These are phyloP conservation scores for Oceanodroma tethys DNA, from an alignment of 2,113 vertebrate species.

Conservation along the genomic window DNA sequence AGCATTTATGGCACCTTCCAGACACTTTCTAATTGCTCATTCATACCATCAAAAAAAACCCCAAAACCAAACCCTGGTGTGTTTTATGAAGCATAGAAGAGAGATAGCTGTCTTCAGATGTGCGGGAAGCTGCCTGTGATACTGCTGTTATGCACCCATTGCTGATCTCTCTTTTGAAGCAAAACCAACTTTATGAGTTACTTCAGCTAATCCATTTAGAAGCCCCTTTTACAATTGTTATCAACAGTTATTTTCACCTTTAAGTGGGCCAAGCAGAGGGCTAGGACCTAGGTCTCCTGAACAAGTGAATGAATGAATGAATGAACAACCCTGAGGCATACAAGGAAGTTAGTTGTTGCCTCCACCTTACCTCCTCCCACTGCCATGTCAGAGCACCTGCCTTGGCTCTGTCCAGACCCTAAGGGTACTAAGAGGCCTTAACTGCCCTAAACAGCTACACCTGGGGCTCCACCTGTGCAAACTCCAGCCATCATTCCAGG, in stretches of 20 bases:
- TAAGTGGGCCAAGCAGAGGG: neutral
- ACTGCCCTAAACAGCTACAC: neutral
- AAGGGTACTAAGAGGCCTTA: neutral
- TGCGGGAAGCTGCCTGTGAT: neutral
- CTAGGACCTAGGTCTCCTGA: neutral
- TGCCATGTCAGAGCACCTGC: neutral
- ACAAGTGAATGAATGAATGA: neutral
- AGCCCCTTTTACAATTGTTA: neutral
- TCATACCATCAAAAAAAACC: neutral
- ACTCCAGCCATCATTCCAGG: neutral
- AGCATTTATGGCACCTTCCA: neutral
- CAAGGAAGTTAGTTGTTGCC: neutral
- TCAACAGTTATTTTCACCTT: neutral
- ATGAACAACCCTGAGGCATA: neutral
- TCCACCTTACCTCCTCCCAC: rapidly evolving
- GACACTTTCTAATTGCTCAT: neutral
- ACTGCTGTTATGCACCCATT: neutral
- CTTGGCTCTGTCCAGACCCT: neutral
- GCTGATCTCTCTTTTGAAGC: neutral
- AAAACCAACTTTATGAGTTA: neutral
- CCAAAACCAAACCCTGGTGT: neutral
- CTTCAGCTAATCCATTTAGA: neutral
- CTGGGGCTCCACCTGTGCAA: neutral
- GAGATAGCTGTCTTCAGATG: neutral
- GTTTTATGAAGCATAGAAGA: neutral